Evolutionary conservation across 1,140 invertebrate species (phyloP), one percentile per base, ranked within the genome.

Genomic region (Bombus terrestris): DNA sequence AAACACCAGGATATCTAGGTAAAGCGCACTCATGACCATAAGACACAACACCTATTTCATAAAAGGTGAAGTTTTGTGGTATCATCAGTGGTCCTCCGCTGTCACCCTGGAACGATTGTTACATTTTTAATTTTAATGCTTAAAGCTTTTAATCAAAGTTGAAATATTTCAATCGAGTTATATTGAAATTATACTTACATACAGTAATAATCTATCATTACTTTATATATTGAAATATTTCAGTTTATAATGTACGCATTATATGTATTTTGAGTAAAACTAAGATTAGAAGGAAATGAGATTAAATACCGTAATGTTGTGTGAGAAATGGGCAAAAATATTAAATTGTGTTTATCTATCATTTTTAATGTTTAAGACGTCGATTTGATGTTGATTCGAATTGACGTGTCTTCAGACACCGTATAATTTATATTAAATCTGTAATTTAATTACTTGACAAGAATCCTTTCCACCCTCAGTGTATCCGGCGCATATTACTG

Each of bases 11-110:
- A 92, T 96, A 97, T 85, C 97, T 96, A 72, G 96, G 94, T 93
- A 97, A 96, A 79, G 97, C 98, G 93, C 98, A 98, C 92, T 96
- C 95, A 69, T 95, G 96, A 1, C 97, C 97, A 88, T 96, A 98
- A 18, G 97, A 98, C 1, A 98, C 97, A 1, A 98, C 95, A 3
- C 97, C 98, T 80, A 97, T 96, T 69, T 96, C 93, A 85, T 97
- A 96, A 89, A 94, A 97, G 0, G 74, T 89, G 37, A 9, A 82
- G 43, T 37, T 80, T 73, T 35, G 73, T 39, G 95, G 95, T 37
- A 94, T 93, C 97, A 98, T 98, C 9, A 98, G 91, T 1, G 98
- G 98, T 35, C 98, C 98, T 13, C 98, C 98, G 57, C 97, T 98
- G 93, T 98, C 98, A n/a, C 98, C 98, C 96, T 74, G 62, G 8